phyloP scores from a whole-genome alignment of 2,888 invertebrate species.

The Cataglyphis altisquamis region DNA sequence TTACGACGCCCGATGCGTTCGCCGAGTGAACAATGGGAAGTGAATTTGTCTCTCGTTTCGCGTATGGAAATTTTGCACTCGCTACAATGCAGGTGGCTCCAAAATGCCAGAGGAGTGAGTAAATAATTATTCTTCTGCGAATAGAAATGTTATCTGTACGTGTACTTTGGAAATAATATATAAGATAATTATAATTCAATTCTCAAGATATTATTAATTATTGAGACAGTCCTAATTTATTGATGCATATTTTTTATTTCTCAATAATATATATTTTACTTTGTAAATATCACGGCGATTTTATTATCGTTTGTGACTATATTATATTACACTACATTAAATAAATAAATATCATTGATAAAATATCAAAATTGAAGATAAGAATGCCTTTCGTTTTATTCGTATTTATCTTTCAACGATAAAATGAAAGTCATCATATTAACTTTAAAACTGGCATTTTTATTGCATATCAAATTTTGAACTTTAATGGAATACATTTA shows the following conservation, averaged over 20 bases:
- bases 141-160: slow-evolving; percentile 3
- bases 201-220: slow-evolving; percentile 30
- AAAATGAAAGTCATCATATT: slow-evolving; percentile 7
- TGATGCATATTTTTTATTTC: not conserved
- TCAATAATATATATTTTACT: slow-evolving; percentile 5
- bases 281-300: not conserved
- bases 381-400: not conserved
- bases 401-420: slow-evolving; percentile 1
- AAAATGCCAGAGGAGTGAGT: slow-evolving; percentile 25
- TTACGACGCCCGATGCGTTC: slow-evolving; percentile 48
- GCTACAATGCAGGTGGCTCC: not conserved
- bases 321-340: not conserved
- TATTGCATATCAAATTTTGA: not conserved
- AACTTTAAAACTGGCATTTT: not conserved
- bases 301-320: not conserved
- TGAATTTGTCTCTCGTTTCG: slow-evolving; percentile 55
- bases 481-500: not conserved
- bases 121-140: slow-evolving; percentile 39
- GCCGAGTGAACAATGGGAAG: slow-evolving; percentile 51
- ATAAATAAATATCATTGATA: slow-evolving; percentile 1
- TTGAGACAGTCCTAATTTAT: slow-evolving; percentile 11
- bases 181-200: not conserved
- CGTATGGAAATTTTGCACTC: slow-evolving; percentile 44
- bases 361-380: not conserved
- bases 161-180: not conserved